phyloP scores from a whole-genome alignment of 2,113 vertebrate species.

The Phaethon lepturus region DNA sequence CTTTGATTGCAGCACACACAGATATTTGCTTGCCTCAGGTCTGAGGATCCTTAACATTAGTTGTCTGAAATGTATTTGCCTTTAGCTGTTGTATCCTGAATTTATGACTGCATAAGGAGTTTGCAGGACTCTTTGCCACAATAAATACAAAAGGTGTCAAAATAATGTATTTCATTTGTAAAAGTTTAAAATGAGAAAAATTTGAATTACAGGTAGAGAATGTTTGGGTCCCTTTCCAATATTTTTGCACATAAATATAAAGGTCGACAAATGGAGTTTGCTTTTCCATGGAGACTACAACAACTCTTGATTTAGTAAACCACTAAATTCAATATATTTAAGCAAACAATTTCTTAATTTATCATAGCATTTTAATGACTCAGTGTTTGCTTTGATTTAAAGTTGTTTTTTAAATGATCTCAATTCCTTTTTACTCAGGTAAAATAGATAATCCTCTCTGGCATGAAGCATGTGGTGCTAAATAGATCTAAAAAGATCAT shows the following conservation, averaged over 20 bases:
- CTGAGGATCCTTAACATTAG: background rate
- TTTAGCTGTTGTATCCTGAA: background rate
- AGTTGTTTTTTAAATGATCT: background rate
- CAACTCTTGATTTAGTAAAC: slow-evolving; percentile 30
- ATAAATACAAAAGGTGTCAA: background rate
- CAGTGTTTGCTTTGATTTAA: slow-evolving; percentile 41
- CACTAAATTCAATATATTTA: slow-evolving; percentile 37
- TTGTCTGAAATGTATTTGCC: background rate
- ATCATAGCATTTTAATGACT: slow-evolving; percentile 14
- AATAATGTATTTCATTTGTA: slow-evolving; percentile 8
- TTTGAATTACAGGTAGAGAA: slow-evolving; percentile 14
- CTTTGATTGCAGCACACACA: fast-evolving
- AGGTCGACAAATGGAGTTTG: slow-evolving; percentile 1
- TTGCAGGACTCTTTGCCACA: background rate
- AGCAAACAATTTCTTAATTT: slow-evolving; percentile 57
- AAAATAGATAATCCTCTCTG: background rate
- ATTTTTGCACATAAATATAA: slow-evolving; percentile 18
- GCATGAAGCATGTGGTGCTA: background rate
- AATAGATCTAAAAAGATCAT: background rate
- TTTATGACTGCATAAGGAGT: background rate
- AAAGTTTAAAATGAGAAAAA: slow-evolving; percentile 20
- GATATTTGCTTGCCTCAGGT: background rate
- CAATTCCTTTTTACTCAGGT: background rate
- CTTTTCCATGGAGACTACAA: background rate
- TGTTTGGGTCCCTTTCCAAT: slow-evolving; percentile 12